Base-by-base conservation (phyloP, 1,140 invertebrate species). In the Ridgeia piscesae region DNA sequence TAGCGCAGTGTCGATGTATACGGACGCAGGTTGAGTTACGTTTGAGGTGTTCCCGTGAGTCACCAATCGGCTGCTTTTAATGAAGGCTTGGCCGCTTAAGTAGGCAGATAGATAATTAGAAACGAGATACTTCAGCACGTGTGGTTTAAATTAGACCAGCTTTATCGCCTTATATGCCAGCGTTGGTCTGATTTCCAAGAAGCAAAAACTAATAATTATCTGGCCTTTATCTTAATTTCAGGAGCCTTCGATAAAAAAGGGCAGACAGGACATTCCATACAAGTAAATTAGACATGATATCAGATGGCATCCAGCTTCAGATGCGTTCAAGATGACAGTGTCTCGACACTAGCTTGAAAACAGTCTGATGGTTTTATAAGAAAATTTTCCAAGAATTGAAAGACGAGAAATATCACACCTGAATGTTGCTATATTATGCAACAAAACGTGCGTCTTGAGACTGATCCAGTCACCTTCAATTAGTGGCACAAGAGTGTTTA, bases 101-200 rank as follows among this genome's bases (percentile, higher is more conserved):
- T 77, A 77, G 58, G 58, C 58, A 77, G 58, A 77, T 50, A 50
- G 48, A 50, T 77, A 77, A 77, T 77, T 77, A 77, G 58, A 77
- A 77, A 77, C 17, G 58, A 77, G 58, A 77, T 77, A 77, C 58
- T 1, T 77, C 58, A 77, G 58, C 58, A 77, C 58, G 58, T 77
- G 58, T 77, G 58, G 58, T 77, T 77, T 77, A 77, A 77, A 77
- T 77, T 77, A 77, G 58, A 77, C 58, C 27, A 21, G 58, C 58
- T 77, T 77, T 77, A 77, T 77, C 58, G 27, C 58, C 58, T 77
- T 77, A 77, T 77, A 77, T 77, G 58, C 58, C 58, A 77, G 17
- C 2, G 58, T 77, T 77, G 58, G 58, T 77, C 58, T 77, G 58
- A 77, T 77, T 77, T 77, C 58, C 58, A 77, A 77, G 58, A 77